Percentiles rank a stretch among this genome's conserved stretches.
phyloP scores from a whole-genome alignment of 2,113 vertebrate genomes.

The Solenodon paradoxus region DNA sequence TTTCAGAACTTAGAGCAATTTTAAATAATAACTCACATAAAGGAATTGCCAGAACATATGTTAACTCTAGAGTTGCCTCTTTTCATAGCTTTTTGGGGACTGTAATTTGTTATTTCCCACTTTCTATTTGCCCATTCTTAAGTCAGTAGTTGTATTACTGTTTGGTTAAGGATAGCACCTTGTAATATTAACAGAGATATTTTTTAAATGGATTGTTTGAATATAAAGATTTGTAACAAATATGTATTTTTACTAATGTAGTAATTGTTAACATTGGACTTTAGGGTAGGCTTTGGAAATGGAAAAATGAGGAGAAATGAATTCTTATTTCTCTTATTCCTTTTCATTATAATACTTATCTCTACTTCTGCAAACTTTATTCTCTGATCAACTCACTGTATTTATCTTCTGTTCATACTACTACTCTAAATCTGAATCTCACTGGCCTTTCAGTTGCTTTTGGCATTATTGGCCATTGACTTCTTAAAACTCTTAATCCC shows the following conservation, averaged over 20 bases:
- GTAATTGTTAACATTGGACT: background rate
- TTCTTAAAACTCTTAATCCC: background rate
- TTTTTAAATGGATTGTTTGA: slow-evolving; percentile 22
- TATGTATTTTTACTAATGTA: background rate
- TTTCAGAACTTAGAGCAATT: background rate
- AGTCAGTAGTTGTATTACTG: slow-evolving; percentile 7
- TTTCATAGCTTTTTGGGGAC: background rate
- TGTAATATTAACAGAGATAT: background rate
- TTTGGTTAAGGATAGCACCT: background rate
- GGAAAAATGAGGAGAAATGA: background rate
- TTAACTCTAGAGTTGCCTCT: background rate
- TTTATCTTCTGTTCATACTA: background rate
- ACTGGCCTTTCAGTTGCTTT: background rate
- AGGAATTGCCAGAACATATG: background rate
- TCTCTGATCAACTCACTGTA: background rate
- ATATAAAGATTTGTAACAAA: background rate
- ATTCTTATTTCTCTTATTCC: background rate
- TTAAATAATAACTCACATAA: background rate
- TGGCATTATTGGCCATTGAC: background rate
- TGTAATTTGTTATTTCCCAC: background rate
- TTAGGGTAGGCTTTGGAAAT: background rate
- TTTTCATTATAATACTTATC: background rate
- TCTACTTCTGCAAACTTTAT: background rate
- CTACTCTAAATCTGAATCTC: background rate
- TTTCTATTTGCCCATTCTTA: background rate